Conservation (phyloP, 2,888 invertebrate genomes). For the Trisateles emortualis region DNA sequence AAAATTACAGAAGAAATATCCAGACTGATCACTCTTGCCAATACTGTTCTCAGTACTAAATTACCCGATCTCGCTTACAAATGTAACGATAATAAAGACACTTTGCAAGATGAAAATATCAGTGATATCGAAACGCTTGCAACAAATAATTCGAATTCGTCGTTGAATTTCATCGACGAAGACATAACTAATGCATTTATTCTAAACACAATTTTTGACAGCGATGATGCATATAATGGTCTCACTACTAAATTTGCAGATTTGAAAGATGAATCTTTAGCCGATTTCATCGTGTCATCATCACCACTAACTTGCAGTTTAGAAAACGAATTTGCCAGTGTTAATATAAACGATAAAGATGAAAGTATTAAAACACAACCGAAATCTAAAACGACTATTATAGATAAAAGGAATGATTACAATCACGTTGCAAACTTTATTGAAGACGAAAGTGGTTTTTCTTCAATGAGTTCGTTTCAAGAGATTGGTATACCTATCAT, state of each 20-base stretch:
- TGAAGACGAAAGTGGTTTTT: conserved; percentile 95
- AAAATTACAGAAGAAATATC: conserved; percentile 80
- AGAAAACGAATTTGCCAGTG: conserved; percentile 60
- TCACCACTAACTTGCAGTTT: conserved; percentile 59
- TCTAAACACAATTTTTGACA: conserved; percentile 57
- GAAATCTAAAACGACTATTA: conserved; percentile 32
- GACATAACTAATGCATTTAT: conserved; percentile 56
- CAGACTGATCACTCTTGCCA: conserved; percentile 82
- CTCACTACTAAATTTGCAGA: conserved; percentile 56
- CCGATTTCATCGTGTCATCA: conserved; percentile 59
- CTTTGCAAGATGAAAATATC: conserved; percentile 41
- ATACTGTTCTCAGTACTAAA: conserved; percentile 79
- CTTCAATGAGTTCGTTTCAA: conserved; percentile 94
- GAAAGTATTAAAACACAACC: conserved; percentile 41
- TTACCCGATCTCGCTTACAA: conserved; percentile 76
- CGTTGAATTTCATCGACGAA: conserved; percentile 60
- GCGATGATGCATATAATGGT: conserved; percentile 52
- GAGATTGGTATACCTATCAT: conserved; percentile 91
- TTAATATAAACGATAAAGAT: conserved; percentile 59
- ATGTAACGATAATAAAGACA: conserved; percentile 54
- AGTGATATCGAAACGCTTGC: conserved; percentile 27
- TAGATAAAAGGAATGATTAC: conserved; percentile 67
- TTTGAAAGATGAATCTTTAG: conserved; percentile 53
- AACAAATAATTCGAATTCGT: conserved; percentile 50
- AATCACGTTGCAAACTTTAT: conserved; percentile 71